phyloP scores from a whole-genome alignment of 1,140 invertebrate species.

The Hesperophylax magnus region DNA sequence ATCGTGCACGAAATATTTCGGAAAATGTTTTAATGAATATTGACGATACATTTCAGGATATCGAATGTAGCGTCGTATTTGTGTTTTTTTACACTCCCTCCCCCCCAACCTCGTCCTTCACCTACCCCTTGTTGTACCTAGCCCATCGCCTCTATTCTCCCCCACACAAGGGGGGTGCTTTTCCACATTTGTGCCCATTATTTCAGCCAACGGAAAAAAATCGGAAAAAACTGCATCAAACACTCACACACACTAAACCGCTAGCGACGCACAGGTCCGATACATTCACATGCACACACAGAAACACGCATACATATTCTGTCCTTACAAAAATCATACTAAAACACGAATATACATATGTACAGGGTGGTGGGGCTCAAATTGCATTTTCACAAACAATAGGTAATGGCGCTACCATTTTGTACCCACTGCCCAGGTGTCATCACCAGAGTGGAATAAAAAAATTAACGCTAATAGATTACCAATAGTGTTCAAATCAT shows the following conservation, averaged over 20 bases:
- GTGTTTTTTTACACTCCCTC: neutral
- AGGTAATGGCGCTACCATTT: too few relatives aligned
- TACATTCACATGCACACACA: slow-evolving; percentile 27
- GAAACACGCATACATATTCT: neutral
- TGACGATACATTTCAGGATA: slow-evolving; percentile 23
- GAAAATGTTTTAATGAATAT: slow-evolving; percentile 27
- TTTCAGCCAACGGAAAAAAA: slow-evolving; percentile 56
- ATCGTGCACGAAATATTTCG: slow-evolving; percentile 6
- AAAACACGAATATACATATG: neutral
- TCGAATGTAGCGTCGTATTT: slow-evolving; percentile 3
- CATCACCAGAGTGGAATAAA: too few relatives aligned
- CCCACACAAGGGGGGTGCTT: slow-evolving; percentile 42
- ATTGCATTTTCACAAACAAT: too few relatives aligned
- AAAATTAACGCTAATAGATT: too few relatives aligned
- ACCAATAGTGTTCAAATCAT: too few relatives aligned
- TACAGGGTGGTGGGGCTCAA: too few relatives aligned
- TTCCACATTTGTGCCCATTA: slow-evolving; percentile 59
- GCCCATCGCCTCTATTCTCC: slow-evolving; percentile 15
- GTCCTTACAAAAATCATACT: slow-evolving; percentile 22
- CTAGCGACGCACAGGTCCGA: slow-evolving; percentile 20
- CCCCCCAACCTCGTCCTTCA: neutral
- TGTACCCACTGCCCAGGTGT: too few relatives aligned
- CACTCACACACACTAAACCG: slow-evolving; percentile 35
- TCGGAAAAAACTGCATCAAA: slow-evolving; percentile 46
- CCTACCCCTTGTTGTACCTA: neutral